phyloP scores from a whole-genome alignment of 2,797 vertebrate genomes.

The Ptychobarbus kaznakovi region DNA sequence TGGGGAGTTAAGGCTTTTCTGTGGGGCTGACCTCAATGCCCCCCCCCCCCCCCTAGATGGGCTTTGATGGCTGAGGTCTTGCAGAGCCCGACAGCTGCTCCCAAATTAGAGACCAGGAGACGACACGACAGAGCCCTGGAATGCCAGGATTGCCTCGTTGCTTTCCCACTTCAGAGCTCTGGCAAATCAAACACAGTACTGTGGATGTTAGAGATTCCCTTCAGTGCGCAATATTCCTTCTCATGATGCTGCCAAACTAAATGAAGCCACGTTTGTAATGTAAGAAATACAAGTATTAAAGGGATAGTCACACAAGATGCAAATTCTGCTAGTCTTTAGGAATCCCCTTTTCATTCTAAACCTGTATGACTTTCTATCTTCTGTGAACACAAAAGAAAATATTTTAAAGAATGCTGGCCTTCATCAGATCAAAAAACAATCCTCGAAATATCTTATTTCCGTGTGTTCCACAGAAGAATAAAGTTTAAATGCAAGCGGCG shows the following conservation, averaged over 20 bases:
- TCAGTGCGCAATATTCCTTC: conserved; percentile 9
- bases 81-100: conserved; percentile 79
- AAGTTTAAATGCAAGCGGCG: neutral
- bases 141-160: conserved; percentile 74
- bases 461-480: neutral
- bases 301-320: neutral
- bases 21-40: conserved; percentile 52
- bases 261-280: neutral
- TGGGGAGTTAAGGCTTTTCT: conserved; percentile 28
- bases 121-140: conserved; percentile 74
- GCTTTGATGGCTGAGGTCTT: conserved; percentile 77
- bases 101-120: conserved; percentile 82
- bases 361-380: neutral
- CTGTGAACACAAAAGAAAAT: neutral
- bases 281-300: neutral
- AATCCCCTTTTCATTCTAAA: neutral
- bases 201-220: conserved; percentile 64
- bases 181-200: conserved; percentile 69
- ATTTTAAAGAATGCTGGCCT: neutral
- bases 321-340: neutral
- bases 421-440: neutral
- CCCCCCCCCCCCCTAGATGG: neutral
- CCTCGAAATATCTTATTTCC: neutral
- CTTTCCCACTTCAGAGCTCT: conserved; percentile 71
- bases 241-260: conserved; percentile 31